These are phyloP conservation scores for Diogma glabrata DNA, from an alignment of 2,888 invertebrate species.

Conservation along the genomic window DNA sequence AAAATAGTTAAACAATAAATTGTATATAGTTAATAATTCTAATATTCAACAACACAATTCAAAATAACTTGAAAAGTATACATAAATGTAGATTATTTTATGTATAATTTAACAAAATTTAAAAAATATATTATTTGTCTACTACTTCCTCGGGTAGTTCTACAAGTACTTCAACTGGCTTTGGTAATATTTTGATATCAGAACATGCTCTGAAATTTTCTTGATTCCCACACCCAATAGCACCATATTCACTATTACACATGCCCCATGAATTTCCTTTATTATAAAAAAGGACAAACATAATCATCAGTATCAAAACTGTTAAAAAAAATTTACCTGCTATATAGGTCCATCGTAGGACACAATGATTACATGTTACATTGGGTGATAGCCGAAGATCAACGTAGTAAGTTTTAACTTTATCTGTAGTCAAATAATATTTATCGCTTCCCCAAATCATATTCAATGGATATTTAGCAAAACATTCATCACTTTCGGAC, in stretches of 20 bases:
- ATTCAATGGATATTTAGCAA: slow-evolving; percentile 32
- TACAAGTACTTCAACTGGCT: no score
- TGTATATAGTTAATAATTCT: no score
- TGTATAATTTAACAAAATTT: no score
- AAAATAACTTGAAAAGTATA: no score
- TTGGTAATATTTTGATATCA: slow-evolving; percentile 31
- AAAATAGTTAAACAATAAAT: no score
- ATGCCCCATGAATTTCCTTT: slow-evolving; percentile 40
- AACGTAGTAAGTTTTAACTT: slow-evolving; percentile 25
- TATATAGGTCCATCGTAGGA: slow-evolving; percentile 43
- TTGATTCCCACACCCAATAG: slow-evolving; percentile 40
- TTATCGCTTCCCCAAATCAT: slow-evolving; percentile 27
- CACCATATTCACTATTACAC: slow-evolving; percentile 32
- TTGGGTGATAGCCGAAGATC: slow-evolving; percentile 33
- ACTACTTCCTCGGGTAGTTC: no score
- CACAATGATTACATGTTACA: slow-evolving; percentile 41
- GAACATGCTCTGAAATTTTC: slow-evolving; percentile 42
- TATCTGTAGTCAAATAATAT: slow-evolving; percentile 20
- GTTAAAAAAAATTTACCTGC: slow-evolving; percentile 35
- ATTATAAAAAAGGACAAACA: slow-evolving; percentile 12
- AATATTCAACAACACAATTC: no score
- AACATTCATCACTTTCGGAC: slow-evolving; percentile 42
- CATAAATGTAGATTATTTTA: no score
- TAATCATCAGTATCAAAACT: no score
- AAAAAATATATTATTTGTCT: no score